A percentile compares a stretch with the other conserved stretches of the same genome.
phyloP scores from a whole-genome alignment of 2,113 vertebrate genomes.

The Toxostoma redivivum region DNA sequence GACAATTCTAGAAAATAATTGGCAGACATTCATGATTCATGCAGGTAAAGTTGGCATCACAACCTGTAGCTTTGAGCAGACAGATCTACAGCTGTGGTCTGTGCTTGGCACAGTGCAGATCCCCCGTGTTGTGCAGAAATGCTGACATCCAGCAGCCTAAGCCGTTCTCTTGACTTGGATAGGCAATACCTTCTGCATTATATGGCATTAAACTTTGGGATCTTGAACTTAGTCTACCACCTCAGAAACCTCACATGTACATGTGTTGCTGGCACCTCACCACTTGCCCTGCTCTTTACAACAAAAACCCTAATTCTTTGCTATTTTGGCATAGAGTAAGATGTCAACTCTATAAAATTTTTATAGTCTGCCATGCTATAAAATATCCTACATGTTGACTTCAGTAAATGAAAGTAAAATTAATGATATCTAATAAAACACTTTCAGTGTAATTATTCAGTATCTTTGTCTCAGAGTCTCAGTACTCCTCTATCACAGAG shows the following conservation, averaged over 20 bases:
- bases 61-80: not conserved
- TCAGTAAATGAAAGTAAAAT: not conserved
- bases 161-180: not conserved
- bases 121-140: not conserved
- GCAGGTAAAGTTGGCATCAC: not conserved
- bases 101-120: accelerated
- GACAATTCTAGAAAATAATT: not conserved
- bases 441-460: not conserved
- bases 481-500: not conserved
- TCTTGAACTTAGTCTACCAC: not conserved
- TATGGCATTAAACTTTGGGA: not conserved
- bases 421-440: not conserved
- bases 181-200: not conserved
- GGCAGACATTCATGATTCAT: not conserved
- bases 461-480: not conserved
- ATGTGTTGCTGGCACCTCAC: not conserved
- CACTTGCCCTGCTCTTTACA: not conserved
- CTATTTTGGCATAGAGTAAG: not conserved
- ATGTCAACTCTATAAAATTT: not conserved
- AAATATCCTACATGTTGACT: not conserved
- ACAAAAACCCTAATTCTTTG: not conserved
- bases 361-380: not conserved
- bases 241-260: not conserved
- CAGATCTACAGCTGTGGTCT: not conserved
- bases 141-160: not conserved